These are phyloP conservation scores for Balaenoptera acutorostrata DNA, from an alignment of 2,113 vertebrate species.

Conservation along the genomic window DNA sequence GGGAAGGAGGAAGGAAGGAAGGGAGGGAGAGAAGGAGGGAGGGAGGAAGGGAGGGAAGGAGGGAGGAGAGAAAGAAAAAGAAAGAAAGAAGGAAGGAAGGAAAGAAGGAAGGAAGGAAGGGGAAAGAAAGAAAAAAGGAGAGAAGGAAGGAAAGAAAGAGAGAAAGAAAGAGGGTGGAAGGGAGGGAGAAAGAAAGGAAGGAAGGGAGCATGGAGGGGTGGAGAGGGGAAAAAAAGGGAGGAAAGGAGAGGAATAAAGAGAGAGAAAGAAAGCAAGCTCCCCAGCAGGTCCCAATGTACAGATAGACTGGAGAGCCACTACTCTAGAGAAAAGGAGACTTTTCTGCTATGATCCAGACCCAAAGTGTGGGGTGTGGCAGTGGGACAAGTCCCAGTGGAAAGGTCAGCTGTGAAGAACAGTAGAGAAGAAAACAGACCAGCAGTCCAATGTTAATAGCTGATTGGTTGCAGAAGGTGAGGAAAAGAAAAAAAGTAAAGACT, in stretches of 20 bases:
- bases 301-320: background rate
- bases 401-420: background rate
- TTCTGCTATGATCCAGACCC: background rate
- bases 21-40: background rate
- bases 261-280: background rate
- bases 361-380: background rate
- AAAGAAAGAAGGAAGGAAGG: too few relatives aligned
- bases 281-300: background rate
- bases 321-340: background rate
- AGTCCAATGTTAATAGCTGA: background rate
- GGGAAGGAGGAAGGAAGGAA: too few relatives aligned
- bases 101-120: too few relatives aligned
- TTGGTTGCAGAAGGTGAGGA: background rate
- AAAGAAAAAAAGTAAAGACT: background rate
- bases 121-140: too few relatives aligned
- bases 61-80: too few relatives aligned
- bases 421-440: background rate
- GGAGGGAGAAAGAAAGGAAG: too few relatives aligned
- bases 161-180: too few relatives aligned
- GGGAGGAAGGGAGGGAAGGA: fast-evolving
- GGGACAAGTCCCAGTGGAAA: background rate
- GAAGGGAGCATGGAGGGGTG: too few relatives aligned
- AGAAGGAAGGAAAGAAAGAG: too few relatives aligned
- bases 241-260: too few relatives aligned
- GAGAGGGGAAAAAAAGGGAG: too few relatives aligned